Evolutionary conservation across 2,797 vertebrate species (phyloP), one percentile per base, ranked within the genome.

Genomic region (Lepilemur ruficaudatus): DNA sequence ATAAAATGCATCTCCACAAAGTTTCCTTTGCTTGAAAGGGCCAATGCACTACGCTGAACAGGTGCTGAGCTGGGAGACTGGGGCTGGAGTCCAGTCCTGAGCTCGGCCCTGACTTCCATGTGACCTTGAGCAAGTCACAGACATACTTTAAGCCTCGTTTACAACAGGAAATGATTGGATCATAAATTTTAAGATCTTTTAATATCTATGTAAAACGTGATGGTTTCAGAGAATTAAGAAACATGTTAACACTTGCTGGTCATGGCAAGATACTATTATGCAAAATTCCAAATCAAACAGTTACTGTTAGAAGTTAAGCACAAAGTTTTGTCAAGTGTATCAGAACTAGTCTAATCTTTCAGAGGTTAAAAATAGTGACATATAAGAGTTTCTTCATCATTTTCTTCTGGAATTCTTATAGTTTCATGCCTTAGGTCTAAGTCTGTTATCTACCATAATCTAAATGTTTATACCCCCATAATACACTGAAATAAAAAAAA

Each of bases 211-310:
- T 73, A 11, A 80, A 69, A 81, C 38, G 11, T 10, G 55, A 80
- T 78, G 67, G 14, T 50, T 78, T 84, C 23, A 73, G n/a, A 48
- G 25, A 93, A 92, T 69, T 30, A 92, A 93, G 87, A 89, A 59
- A 78, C 8, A 38, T 32, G 25, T 25, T 25, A 57, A 57, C 55
- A 1, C 3, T 17, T 38, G 18, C 38, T 10, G 63, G 41, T 61
- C 76, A n/a, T 13, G 35, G 41, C 46, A 88, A 76, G 23, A 46
- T 3, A 48, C 10, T 73, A 17, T 69, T 57, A 73, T n/a, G 30
- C 8, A 8, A 89, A 69, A 91, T 78, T 63, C 75, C 50, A 46
- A 90, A 67, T 5, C 69, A n/a, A 63, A 63, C 1, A 25, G 43
- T 82, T 28, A 41, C 25, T 52, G 14, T 35, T 69, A 28, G 38